Evolutionary conservation across 2,113 vertebrate genomes (phyloP).

Genomic region (Noturus placidus): DNA sequence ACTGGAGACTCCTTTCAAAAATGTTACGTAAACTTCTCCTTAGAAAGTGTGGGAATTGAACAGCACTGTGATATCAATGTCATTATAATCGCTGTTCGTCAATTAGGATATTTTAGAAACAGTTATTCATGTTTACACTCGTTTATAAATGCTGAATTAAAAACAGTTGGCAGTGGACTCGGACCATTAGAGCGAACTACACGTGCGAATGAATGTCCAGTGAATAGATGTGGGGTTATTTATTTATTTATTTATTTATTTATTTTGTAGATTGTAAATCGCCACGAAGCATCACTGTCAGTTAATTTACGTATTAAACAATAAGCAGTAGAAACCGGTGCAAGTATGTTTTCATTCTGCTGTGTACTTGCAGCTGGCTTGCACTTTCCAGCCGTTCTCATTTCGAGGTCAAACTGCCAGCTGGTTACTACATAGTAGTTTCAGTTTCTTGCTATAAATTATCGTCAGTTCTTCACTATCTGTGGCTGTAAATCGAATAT

Average conservation of each 20-base stretch:
- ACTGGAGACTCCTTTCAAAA: not conserved
- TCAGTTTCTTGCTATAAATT: conserved; percentile 11
- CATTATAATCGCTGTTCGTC: not conserved
- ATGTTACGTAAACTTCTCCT: not conserved
- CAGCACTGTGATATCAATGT: not conserved
- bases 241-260: no score
- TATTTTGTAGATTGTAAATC: not conserved
- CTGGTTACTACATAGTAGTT: not conserved
- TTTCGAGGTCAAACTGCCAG: not conserved
- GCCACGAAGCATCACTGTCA: no score
- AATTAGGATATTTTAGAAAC: not conserved
- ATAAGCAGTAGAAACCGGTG: not conserved
- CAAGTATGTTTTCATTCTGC: not conserved
- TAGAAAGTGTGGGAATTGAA: not conserved
- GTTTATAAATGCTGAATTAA: not conserved
- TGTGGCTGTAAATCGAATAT: conserved; percentile 2
- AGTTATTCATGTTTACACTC: not conserved
- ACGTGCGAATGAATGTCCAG: not conserved
- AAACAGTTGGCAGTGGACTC: not conserved
- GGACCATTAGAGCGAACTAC: not conserved
- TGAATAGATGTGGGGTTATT: not conserved
- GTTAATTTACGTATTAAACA: not conserved
- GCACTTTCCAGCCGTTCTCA: not conserved
- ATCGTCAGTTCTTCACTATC: not conserved
- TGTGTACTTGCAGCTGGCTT: not conserved